Evolutionary conservation across 1,140 invertebrate species (phyloP).

Genomic region (Drosophila jambulina): DNA sequence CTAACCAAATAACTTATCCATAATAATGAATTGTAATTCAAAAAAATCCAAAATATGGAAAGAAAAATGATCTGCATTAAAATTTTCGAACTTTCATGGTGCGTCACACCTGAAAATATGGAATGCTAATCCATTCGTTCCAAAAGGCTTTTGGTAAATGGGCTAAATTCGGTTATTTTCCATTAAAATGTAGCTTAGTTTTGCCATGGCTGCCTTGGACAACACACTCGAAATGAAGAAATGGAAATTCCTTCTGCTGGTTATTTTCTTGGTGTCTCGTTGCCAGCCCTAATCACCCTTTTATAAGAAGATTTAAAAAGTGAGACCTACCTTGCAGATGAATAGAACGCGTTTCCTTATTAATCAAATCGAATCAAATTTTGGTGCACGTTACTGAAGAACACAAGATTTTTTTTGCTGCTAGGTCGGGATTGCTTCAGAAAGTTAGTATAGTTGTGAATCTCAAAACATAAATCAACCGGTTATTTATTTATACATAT

Average conservation of each 20-base stretch:
- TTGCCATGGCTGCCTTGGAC: background rate
- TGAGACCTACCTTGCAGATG: background rate
- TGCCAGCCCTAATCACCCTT: background rate
- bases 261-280: background rate
- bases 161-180: background rate
- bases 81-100: background rate
- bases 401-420: no score
- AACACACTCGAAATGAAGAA: background rate
- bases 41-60: background rate
- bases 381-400: no score
- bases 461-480: no score
- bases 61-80: background rate
- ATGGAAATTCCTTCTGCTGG: background rate
- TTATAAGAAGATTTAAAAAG: background rate
- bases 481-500: no score
- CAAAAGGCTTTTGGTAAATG: background rate
- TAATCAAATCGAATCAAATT: no score
- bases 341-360: no score
- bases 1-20: no score
- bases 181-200: background rate
- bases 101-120: background rate
- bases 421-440: no score
- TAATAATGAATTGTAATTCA: background rate
- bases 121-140: background rate
- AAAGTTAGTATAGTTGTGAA: no score